phyloP scores from a whole-genome alignment of 1,140 invertebrate species.

The Pseudomyrmex gracilis region DNA sequence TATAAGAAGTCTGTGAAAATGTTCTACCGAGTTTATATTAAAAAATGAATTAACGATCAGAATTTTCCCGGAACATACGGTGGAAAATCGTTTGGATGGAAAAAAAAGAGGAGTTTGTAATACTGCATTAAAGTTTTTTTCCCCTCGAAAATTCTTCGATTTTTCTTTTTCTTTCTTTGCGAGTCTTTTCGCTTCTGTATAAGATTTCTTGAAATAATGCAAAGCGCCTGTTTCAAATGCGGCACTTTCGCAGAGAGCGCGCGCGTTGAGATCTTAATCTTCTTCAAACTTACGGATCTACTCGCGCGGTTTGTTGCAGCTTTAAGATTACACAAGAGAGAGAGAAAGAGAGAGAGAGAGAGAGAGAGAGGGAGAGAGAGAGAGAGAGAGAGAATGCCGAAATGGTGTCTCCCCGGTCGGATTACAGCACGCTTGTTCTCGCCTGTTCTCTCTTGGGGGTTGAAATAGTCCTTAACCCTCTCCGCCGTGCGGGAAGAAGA shows the following conservation, averaged over 20 bases:
- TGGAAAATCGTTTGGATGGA: slow-evolving; percentile 44
- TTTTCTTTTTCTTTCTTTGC: slow-evolving; percentile 37
- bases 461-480: slow-evolving; percentile 4
- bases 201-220: slow-evolving; percentile 74
- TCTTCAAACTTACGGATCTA: slow-evolving; percentile 51
- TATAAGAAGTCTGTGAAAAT: too few relatives aligned
- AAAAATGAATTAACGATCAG: too few relatives aligned
- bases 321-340: slow-evolving; percentile 65
- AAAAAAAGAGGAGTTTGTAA: slow-evolving; percentile 68
- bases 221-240: slow-evolving; percentile 72
- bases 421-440: slow-evolving; percentile 59
- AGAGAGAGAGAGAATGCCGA: not conserved
- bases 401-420: slow-evolving; percentile 49
- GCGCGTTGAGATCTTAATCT: slow-evolving; percentile 68
- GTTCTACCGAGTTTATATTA: too few relatives aligned
- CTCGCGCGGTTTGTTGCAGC: slow-evolving; percentile 65
- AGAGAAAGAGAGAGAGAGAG: slow-evolving; percentile 12
- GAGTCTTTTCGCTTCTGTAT: slow-evolving; percentile 25
- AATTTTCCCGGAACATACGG: too few relatives aligned
- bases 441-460: slow-evolving; percentile 25
- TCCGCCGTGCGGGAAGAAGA: not conserved
- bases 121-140: slow-evolving; percentile 64
- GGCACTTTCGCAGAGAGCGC: slow-evolving; percentile 51
- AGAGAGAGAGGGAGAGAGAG: slow-evolving; percentile 18
- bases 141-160: slow-evolving; percentile 24